Conservation (phyloP, 2,888 invertebrate genomes). For the Amblyjoppa fuscipennis region DNA sequence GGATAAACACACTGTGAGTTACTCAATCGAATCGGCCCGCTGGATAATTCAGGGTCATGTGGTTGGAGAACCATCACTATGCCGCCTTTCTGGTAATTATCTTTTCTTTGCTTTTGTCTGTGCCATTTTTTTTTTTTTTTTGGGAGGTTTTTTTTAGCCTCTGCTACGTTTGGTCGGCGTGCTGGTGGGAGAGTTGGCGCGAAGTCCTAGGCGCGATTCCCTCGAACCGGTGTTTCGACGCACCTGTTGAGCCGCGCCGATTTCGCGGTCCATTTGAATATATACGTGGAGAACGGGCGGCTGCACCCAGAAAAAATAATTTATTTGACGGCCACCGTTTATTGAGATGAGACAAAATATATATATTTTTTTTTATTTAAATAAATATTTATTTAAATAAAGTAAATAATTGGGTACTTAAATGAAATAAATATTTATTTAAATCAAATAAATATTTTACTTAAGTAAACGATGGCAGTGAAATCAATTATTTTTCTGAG, state of each 20-base stretch:
- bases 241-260: constrained; percentile 67
- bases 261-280: constrained; percentile 79
- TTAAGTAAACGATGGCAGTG: too few relatives aligned
- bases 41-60: constrained; percentile 68
- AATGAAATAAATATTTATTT: too few relatives aligned
- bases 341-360: too few relatives aligned
- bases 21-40: constrained; percentile 56
- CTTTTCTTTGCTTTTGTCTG: neutral
- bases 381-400: too few relatives aligned
- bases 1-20: constrained; percentile 39
- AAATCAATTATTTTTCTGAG: too few relatives aligned
- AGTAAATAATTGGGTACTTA: too few relatives aligned
- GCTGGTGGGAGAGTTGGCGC: neutral
- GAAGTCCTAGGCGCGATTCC: neutral
- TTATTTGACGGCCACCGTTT: too few relatives aligned
- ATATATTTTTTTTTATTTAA: too few relatives aligned
- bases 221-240: constrained; percentile 52
- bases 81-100: constrained; percentile 73
- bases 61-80: constrained; percentile 67
- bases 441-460: too few relatives aligned
- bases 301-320: neutral
- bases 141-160: too few relatives aligned
- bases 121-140: neutral
- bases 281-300: constrained; percentile 74
- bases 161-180: neutral